Evolutionary conservation across 2,113 vertebrate species (phyloP).

Genomic region (Cryptomyrus ogoouensis): DNA sequence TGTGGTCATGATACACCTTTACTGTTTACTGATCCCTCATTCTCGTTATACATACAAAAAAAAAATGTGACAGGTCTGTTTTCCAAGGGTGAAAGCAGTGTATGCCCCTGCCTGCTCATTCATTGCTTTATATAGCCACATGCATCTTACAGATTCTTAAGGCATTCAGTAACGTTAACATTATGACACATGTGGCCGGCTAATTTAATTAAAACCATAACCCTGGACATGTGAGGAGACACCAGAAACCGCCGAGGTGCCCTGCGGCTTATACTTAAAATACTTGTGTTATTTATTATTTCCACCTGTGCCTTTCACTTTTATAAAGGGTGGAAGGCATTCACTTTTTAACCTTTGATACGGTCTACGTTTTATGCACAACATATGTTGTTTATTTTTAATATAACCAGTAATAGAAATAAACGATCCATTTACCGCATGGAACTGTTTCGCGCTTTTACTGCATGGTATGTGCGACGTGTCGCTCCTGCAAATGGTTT

Average conservation of each 20-base stretch:
- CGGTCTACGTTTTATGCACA: neutral
- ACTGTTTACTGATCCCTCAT: neutral
- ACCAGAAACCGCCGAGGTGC: neutral
- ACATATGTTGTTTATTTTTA: neutral
- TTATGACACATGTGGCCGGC: slow-evolving; percentile 1
- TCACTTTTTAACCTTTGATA: neutral
- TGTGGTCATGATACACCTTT: neutral
- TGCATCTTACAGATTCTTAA: neutral
- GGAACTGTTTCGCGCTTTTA: neutral
- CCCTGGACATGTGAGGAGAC: neutral
- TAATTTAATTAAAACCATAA: slow-evolving; percentile 2
- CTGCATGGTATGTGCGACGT: neutral
- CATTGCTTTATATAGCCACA: neutral
- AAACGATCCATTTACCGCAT: neutral
- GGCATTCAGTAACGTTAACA: neutral
- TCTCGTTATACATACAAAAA: neutral
- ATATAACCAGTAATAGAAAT: neutral
- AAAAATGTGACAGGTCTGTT: neutral
- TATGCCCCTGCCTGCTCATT: neutral
- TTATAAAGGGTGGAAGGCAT: neutral
- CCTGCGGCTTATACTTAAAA: neutral
- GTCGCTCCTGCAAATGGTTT: neutral
- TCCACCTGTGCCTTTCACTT: neutral
- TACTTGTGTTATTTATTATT: neutral
- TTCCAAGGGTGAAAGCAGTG: no score